Base-by-base conservation (phyloP, 2,888 invertebrate genomes). In the Campoplex nolae region DNA sequence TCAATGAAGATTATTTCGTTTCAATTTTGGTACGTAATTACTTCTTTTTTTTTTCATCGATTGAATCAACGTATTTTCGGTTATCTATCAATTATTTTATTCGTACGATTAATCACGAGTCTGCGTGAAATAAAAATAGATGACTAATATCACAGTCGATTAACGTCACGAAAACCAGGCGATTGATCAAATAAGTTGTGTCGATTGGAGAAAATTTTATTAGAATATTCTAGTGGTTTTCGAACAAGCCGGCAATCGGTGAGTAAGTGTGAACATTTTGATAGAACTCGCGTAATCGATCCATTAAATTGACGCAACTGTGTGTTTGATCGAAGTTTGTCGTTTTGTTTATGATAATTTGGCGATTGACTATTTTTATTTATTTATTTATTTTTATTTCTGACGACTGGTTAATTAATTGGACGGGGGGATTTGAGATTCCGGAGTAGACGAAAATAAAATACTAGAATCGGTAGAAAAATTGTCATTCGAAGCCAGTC, bases 401-500 rank as follows among this genome's bases (percentile, higher is more conserved):
- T 28, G 42, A 28, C 23, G 16, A 48, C 18, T 13, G 13, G n/a
- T 56, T 56, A 35, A 51, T 71, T 51, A 35, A 71, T 73, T 45
- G 38, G 51, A 51, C 32, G 18, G 71, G 3, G 32, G 32, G 32
- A 32, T 56, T 28, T 51, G 13, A 62, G 70, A 48, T 62, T 32
- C 6, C 28, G 65, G 71, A 65, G 56, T 62, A 58, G 35, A 38
- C 81, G 68, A 82, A 78, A 67, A 56, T 77, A 73, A 38, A 83
- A 86, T 51, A 74, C 74, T 82, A 54, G 71, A 48, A 82, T 77
- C 67, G 35, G 32, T 32, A 16, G 13, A 58, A 76, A 76, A 48
- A 80, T 78, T 78, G 75, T 77, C 73, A 84, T 81, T 84, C 76
- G 42, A 74, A 80, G 45, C 13, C 2, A 23, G 45, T 79, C 62